Base-by-base conservation (phyloP, 2,797 vertebrate genomes). In the Platyrinchus mystaceus region DNA sequence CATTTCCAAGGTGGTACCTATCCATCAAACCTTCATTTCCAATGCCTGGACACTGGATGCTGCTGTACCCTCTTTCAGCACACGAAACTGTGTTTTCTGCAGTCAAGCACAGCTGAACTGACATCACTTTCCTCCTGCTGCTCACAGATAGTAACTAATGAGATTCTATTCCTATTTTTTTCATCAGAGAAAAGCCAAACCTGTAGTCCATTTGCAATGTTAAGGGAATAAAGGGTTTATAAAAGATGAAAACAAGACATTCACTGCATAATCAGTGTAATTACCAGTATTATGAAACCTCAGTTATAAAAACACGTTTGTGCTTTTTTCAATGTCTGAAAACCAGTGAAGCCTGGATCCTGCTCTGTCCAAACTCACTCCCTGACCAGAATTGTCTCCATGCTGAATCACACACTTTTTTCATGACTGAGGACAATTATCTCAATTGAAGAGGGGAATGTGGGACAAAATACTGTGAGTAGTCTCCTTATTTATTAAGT, bases 191-290 rank as follows among this genome's bases (percentile, higher is more conserved):
- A 79, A 93, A 89, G 44, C 41, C 56, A 84, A 73, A 67, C 8
- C 43, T 68, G 34, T 55, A 26, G n/a, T 62, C 81, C 44, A 58
- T 14, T 66, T 69, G 37, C 16, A 92, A 24, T 6, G 3, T 28
- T 8, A 52, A 90, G 34, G 46, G 44, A 60, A 87, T 66, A 85
- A 79, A 66, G 21, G 73, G 66, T 84, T 85, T 79, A 75, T n/a
- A 69, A 85, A 78, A 93, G 50, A 86, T 46, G 73, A 84, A 92
- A 91, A 89, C 53, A 85, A 93, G 82, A 75, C 27, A 55, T 80
- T 19, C 76, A 66, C 36, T 49, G 43, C n/a, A 66, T 63, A 91
- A 94, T 84, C 79, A 96, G 34, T 73, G 59, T 53, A 94, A 95
- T 70, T 89, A 73, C 15, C 32, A 47, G 24, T 32, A 60, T 78